A percentile compares a stretch with the other conserved stretches of the same genome.
Conservation (phyloP, 1,140 invertebrate genomes). For the Olivierus martensii region DNA sequence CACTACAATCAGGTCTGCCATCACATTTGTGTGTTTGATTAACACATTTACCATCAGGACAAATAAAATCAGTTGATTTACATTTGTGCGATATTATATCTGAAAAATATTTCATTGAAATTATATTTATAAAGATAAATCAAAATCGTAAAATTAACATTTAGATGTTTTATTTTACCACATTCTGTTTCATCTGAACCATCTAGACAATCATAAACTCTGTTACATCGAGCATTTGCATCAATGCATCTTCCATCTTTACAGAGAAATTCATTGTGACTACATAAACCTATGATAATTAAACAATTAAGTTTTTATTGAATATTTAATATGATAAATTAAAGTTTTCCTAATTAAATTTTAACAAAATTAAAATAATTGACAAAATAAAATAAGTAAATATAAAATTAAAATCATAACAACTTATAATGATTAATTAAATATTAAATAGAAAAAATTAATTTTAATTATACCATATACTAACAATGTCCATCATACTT, state of each 20-base stretch:
- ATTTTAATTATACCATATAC: too few relatives aligned
- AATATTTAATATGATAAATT: too few relatives aligned
- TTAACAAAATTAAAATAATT: too few relatives aligned
- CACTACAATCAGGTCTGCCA: constrained; percentile 68
- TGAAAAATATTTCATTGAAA: neutral
- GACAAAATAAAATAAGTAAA: too few relatives aligned
- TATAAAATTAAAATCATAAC: too few relatives aligned
- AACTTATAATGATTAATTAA: too few relatives aligned
- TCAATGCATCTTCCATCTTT: constrained; percentile 14
- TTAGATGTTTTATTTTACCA: constrained; percentile 36
- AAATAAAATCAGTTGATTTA: constrained; percentile 13
- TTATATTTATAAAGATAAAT: neutral
- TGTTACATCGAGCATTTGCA: constrained; percentile 14
- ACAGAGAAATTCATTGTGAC: constrained; percentile 12
- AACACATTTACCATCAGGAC: constrained; percentile 30
- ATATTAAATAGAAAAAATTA: too few relatives aligned
- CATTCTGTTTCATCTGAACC: constrained; percentile 53
- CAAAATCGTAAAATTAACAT: neutral
- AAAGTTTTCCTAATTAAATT: too few relatives aligned
- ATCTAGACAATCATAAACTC: constrained; percentile 47
- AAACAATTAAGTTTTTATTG: too few relatives aligned
- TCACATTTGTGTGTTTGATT: constrained; percentile 61
- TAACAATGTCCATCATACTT: too few relatives aligned
- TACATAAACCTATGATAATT: constrained; percentile 5
- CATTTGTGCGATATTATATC: neutral